A percentile compares a stretch with the other conserved stretches of the same genome.
Evolutionary conservation across 1,140 invertebrate species (phyloP).

Genomic region (Laupala kohalensis): DNA sequence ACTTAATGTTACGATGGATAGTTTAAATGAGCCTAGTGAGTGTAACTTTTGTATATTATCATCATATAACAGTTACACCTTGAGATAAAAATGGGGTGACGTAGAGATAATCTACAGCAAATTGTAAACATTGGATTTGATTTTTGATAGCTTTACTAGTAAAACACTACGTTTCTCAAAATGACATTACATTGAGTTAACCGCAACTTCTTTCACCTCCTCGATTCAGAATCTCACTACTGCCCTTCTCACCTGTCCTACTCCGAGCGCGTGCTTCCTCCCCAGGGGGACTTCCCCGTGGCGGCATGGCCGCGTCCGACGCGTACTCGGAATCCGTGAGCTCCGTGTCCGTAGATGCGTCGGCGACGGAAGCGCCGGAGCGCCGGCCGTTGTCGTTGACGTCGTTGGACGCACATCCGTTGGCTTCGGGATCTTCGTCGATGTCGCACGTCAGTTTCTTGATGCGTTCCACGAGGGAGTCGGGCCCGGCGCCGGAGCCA

Average conservation of each 20-base stretch:
- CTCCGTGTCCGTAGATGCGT: neutral
- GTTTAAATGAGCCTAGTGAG: no score
- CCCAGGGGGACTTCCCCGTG: constrained; percentile 16
- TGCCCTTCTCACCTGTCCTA: constrained; percentile 28
- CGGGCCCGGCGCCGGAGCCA: constrained; percentile 25
- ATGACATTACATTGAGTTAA: no score
- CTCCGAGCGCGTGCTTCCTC: constrained; percentile 22
- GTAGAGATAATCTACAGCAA: no score
- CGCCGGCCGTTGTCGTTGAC: neutral
- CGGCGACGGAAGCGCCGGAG: neutral
- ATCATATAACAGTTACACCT: no score
- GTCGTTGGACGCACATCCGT: neutral
- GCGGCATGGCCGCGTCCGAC: constrained; percentile 2
- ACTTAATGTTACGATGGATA: no score
- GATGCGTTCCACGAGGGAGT: constrained; percentile 64
- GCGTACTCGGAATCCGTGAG: neutral
- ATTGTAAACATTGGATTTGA: no score
- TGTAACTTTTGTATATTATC: no score
- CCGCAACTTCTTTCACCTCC: no score
- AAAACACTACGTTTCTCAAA: no score
- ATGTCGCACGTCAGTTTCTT: constrained; percentile 68
- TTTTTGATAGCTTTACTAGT: no score
- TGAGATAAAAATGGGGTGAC: no score
- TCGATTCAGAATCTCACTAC: no score
- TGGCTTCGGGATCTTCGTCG: constrained; percentile 40